phyloP scores from a whole-genome alignment of 1,140 invertebrate genomes.

The Trachymyrmex septentrionalis region DNA sequence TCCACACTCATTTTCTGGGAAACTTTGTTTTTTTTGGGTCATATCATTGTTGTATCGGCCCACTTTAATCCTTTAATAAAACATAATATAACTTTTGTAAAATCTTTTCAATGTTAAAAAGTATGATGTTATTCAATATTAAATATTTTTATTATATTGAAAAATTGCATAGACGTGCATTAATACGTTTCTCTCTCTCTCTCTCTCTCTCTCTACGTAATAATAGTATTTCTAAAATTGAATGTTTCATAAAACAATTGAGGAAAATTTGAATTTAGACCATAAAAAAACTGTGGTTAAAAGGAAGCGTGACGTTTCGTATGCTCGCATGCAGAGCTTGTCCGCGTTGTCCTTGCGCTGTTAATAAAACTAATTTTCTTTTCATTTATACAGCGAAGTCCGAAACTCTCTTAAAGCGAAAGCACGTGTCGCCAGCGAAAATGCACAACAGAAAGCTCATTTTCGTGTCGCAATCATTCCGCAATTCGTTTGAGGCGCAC shows the following conservation, averaged over 20 bases:
- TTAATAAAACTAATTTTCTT: constrained; percentile 49
- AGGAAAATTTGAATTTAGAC: background rate
- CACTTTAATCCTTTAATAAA: background rate
- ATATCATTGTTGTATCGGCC: no score
- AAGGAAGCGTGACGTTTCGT: constrained; percentile 6
- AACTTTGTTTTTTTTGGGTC: no score
- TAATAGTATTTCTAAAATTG: constrained; percentile 4
- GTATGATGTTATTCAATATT: background rate
- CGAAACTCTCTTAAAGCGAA: constrained; percentile 17
- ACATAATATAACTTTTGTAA: no score
- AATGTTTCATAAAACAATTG: background rate
- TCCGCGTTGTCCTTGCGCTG: background rate
- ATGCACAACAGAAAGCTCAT: background rate
- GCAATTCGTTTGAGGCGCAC: constrained; percentile 47
- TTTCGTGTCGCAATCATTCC: constrained; percentile 48
- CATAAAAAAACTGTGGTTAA: background rate
- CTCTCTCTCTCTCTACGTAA: no score
- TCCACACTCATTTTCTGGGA: no score
- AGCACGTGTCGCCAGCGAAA: constrained; percentile 26
- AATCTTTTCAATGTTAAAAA: background rate
- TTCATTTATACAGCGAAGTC: constrained; percentile 21
- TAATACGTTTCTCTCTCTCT: no score
- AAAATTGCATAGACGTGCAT: background rate
- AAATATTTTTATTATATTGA: background rate
- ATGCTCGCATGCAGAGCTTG: background rate